Evolutionary conservation across 1,140 invertebrate genomes (phyloP).

Genomic region (Ylistrum balloti): DNA sequence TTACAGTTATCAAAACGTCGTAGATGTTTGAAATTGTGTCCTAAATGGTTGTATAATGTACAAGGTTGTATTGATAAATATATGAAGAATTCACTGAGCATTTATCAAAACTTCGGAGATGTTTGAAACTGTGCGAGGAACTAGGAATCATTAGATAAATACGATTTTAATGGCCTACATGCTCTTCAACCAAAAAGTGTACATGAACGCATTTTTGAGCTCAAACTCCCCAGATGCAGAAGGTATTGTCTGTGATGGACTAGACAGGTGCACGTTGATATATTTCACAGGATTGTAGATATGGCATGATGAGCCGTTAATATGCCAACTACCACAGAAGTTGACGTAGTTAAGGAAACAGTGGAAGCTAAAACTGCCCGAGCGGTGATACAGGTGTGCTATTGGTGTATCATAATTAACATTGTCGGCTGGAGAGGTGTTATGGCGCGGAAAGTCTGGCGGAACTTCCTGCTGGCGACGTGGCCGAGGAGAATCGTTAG

Average conservation of each 20-base stretch:
- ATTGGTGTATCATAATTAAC: conserved; percentile 15
- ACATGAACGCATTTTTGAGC: no score
- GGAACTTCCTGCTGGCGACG: background rate
- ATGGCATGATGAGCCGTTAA: conserved; percentile 4
- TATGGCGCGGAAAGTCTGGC: background rate
- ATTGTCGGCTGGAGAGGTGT: background rate
- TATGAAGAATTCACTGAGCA: no score
- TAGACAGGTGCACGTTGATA: background rate
- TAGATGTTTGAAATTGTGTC: no score
- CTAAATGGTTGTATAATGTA: no score
- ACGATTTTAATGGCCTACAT: no score
- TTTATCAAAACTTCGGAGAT: no score
- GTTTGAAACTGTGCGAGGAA: no score
- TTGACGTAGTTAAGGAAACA: background rate
- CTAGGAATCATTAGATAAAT: no score
- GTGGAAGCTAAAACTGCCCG: background rate
- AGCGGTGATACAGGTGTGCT: background rate
- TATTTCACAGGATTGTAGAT: background rate
- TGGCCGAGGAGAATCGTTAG: background rate
- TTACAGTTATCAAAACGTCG: no score
- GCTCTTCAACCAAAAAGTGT: no score
- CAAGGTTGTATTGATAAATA: no score
- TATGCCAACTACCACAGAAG: background rate
- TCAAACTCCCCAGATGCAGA: no score
- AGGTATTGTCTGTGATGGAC: background rate